Percentiles rank a stretch among this genome's conserved stretches.
phyloP scores from a whole-genome alignment of 2,888 invertebrate genomes.

The Drosophila robusta region DNA sequence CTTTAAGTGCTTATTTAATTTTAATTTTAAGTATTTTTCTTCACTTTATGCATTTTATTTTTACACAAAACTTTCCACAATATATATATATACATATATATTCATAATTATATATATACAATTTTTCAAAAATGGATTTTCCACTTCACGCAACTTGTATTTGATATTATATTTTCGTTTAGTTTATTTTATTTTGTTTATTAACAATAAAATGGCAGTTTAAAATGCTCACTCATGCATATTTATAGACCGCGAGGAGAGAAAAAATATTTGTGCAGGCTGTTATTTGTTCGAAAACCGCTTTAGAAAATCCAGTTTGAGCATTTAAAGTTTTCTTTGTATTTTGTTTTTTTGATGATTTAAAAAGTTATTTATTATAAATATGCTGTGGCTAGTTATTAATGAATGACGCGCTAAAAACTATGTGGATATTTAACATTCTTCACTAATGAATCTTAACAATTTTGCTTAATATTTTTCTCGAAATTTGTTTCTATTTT shows the following conservation, averaged over 20 bases:
- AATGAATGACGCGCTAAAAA: slow-evolving; percentile 39
- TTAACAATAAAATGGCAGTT: slow-evolving; percentile 49
- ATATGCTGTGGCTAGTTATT: slow-evolving; percentile 29
- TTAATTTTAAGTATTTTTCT: slow-evolving; percentile 1
- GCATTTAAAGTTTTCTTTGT: slow-evolving; percentile 56
- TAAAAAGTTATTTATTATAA: slow-evolving; percentile 30
- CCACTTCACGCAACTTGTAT: slow-evolving; percentile 32
- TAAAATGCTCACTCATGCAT: slow-evolving; percentile 67
- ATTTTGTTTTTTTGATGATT: slow-evolving; percentile 46
- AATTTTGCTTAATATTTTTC: slow-evolving; percentile 24
- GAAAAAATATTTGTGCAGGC: slow-evolving; percentile 28
- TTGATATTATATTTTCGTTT: slow-evolving; percentile 10
- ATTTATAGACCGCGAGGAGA: slow-evolving; percentile 54
- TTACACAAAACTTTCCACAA: slow-evolving; percentile 32
- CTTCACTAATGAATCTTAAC: slow-evolving; percentile 23
- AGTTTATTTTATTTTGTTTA: slow-evolving; percentile 34
- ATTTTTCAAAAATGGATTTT: slow-evolving; percentile 22
- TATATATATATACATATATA: background rate
- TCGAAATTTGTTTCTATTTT: background rate
- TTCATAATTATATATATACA: background rate
- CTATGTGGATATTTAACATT: slow-evolving; percentile 11
- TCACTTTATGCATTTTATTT: slow-evolving; percentile 21
- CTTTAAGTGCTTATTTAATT: slow-evolving; percentile 5
- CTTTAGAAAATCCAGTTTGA: slow-evolving; percentile 68
- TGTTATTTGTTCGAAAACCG: slow-evolving; percentile 35